These are phyloP conservation scores for Peromyscus maniculatus DNA, from an alignment of 2,113 vertebrate genomes.

Conservation along the genomic window DNA sequence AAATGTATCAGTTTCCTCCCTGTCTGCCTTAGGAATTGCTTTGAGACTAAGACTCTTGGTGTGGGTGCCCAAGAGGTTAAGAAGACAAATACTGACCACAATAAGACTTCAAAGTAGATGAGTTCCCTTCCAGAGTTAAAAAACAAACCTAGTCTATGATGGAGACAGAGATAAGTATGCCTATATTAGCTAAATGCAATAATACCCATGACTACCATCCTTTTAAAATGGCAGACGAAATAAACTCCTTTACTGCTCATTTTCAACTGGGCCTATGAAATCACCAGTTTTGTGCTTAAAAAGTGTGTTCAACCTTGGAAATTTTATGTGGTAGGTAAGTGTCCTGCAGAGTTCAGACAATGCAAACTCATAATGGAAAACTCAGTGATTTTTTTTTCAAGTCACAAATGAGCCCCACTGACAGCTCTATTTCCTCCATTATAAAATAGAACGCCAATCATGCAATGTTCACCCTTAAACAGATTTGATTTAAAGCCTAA, in stretches of 20 bases:
- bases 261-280: slow-evolving; percentile 20
- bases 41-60: neutral
- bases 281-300: neutral
- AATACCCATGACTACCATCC: neutral
- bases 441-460: neutral
- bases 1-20: neutral
- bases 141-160: neutral
- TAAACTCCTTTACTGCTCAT: neutral
- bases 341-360: neutral
- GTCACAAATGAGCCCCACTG: neutral
- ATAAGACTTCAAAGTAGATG: neutral
- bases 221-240: neutral
- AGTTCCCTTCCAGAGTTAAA: neutral
- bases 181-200: neutral
- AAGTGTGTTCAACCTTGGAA: neutral
- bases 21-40: neutral
- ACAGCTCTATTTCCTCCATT: neutral
- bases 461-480: neutral
- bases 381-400: neutral
- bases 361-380: neutral
- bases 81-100: neutral
- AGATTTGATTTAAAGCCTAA: slow-evolving; percentile 22
- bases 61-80: neutral
- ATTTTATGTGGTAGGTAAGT: neutral
- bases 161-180: neutral